These are phyloP conservation scores for Sphaeramia orbicularis DNA, from an alignment of 2,797 vertebrate species.

Conservation along the genomic window DNA sequence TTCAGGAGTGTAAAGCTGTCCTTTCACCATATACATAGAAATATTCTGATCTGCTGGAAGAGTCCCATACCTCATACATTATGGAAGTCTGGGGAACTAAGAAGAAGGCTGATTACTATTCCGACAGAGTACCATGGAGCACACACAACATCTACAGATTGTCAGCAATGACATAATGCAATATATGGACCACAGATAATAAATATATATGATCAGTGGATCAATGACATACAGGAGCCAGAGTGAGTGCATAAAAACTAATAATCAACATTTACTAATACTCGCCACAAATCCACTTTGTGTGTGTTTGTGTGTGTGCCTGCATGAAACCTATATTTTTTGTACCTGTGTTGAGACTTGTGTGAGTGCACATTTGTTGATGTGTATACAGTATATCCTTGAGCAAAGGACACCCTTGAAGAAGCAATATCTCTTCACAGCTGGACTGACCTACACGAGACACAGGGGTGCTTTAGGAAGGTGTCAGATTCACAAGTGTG, in stretches of 20 bases:
- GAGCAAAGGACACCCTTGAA: conserved; percentile 73
- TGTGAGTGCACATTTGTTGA: conserved; percentile 55
- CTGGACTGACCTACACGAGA: conserved; percentile 68
- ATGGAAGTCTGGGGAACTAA: conserved; percentile 49
- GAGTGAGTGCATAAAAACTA: conserved; percentile 17
- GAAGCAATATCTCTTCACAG: conserved; percentile 77
- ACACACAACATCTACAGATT: conserved; percentile 44
- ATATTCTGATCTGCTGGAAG: conserved; percentile 25
- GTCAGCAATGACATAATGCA: conserved; percentile 62
- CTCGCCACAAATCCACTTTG: conserved; percentile 30
- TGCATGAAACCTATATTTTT: too few species aligned
- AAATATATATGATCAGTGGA: too few species aligned
- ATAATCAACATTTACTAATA: conserved; percentile 26
- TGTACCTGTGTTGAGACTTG: conserved; percentile 16
- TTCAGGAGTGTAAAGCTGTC: conserved; percentile 27
- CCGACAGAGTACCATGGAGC: conserved; percentile 43
- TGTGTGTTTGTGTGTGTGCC: background rate
- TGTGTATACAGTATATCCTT: conserved; percentile 58
- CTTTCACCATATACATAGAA: conserved; percentile 38
- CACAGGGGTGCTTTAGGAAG: conserved; percentile 49
- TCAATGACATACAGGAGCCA: conserved; percentile 20
- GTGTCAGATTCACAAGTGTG: conserved; percentile 26
- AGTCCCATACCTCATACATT: conserved; percentile 61
- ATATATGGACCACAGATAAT: conserved; percentile 45
- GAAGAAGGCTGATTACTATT: conserved; percentile 57